Conservation (phyloP, 2,888 invertebrate species). For the Oeneis ivallda region DNA sequence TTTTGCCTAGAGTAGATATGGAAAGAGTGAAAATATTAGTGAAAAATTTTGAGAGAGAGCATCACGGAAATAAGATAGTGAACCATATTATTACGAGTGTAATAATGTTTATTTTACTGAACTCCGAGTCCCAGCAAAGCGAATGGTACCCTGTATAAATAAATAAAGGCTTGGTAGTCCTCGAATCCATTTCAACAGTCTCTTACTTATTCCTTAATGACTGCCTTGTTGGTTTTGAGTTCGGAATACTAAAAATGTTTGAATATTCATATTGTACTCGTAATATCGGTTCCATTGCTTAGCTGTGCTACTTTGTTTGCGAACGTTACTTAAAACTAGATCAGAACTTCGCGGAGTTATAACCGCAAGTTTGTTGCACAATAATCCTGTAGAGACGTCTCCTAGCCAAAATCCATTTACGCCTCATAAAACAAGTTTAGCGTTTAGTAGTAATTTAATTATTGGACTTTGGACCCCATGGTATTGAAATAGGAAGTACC, state of each 20-base stretch:
- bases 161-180: too few relatives aligned
- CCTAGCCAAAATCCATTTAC: slow-evolving; percentile 38
- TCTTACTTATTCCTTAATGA: too few relatives aligned
- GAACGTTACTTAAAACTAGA: slow-evolving; percentile 6
- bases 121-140: too few relatives aligned
- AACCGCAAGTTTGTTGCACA: slow-evolving; percentile 27
- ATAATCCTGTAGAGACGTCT: slow-evolving; percentile 35
- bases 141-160: too few relatives aligned
- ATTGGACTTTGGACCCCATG: slow-evolving; percentile 23
- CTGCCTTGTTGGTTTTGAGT: too few relatives aligned
- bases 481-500: not conserved
- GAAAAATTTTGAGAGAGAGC: too few relatives aligned
- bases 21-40: too few relatives aligned
- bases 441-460: too few relatives aligned
- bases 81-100: not conserved
- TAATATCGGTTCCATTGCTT: not conserved
- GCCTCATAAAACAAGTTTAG: slow-evolving; percentile 33
- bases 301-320: not conserved
- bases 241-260: too few relatives aligned
- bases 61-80: slow-evolving; percentile 4
- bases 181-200: too few relatives aligned
- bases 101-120: too few relatives aligned
- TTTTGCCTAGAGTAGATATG: too few relatives aligned
- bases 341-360: slow-evolving; percentile 13
- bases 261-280: not conserved